A percentile compares a stretch with the other conserved stretches of the same genome.
These are phyloP conservation scores for Agrenia bidenticulata DNA, from an alignment of 2,888 invertebrate species.

Conservation along the genomic window DNA sequence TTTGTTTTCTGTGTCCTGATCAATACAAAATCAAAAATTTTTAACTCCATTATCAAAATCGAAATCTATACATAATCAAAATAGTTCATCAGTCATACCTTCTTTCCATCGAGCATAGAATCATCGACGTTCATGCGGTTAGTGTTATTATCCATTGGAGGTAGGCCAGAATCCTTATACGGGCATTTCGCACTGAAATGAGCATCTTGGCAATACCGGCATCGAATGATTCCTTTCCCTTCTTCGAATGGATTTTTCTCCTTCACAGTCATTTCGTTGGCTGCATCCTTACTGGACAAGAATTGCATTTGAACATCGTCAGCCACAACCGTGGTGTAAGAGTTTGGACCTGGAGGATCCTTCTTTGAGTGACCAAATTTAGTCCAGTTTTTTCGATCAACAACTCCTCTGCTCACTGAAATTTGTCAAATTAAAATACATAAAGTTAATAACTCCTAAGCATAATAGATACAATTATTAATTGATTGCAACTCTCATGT, in stretches of 20 bases:
- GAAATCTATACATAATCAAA: no score
- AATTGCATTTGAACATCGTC: conserved; percentile 95
- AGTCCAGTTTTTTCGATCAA: conserved; percentile 87
- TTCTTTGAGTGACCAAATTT: conserved; percentile 90
- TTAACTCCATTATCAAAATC: no score
- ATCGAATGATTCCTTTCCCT: conserved; percentile 72
- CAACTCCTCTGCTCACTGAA: conserved; percentile 82
- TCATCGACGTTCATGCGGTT: background rate
- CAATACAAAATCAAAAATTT: background rate
- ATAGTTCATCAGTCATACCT: conserved; percentile 1
- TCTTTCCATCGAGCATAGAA: conserved; percentile 8
- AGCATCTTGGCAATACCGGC: conserved; percentile 88
- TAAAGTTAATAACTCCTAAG: no score
- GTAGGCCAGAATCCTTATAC: conserved; percentile 79
- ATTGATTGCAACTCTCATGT: no score
- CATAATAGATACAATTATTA: no score
- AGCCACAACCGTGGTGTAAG: conserved; percentile 92
- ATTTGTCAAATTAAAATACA: background rate
- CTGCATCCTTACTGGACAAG: conserved; percentile 62
- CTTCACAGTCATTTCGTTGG: conserved; percentile 81
- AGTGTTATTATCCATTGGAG: conserved; percentile 31
- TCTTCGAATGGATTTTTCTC: conserved; percentile 84
- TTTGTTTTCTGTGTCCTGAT: conserved; percentile 52
- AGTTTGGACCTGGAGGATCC: conserved; percentile 92
- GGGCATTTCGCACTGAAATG: conserved; percentile 99